A percentile compares a stretch with the other conserved stretches of the same genome.
Conservation (phyloP, 2,888 invertebrate species). For the Orthosia cruda region DNA sequence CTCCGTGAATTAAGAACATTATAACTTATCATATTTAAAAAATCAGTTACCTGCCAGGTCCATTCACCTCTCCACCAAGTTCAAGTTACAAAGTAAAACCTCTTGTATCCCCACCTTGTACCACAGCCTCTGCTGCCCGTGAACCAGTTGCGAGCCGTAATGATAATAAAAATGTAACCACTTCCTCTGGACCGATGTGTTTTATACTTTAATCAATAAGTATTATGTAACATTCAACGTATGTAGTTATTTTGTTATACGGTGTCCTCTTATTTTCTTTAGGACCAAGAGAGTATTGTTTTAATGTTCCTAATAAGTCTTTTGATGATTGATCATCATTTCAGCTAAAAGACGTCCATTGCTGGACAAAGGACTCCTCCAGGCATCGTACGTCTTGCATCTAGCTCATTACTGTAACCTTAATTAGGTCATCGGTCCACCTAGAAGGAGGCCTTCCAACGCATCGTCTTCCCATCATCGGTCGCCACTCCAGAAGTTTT, state of each 20-base stretch:
- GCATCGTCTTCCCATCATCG: too few relatives aligned
- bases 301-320: not conserved
- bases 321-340: too few relatives aligned
- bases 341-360: too few relatives aligned
- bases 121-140: constrained; percentile 46
- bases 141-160: constrained; percentile 68
- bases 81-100: constrained; percentile 18
- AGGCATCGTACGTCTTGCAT: too few relatives aligned
- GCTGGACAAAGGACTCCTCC: too few relatives aligned
- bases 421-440: too few relatives aligned
- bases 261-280: not conserved
- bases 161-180: constrained; percentile 70
- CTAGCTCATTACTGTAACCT: too few relatives aligned
- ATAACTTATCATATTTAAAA: too few relatives aligned
- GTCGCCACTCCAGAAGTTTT: too few relatives aligned
- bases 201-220: constrained; percentile 68
- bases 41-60: not conserved
- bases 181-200: constrained; percentile 62
- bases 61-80: not conserved
- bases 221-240: constrained; percentile 60
- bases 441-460: too few relatives aligned
- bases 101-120: constrained; percentile 22
- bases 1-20: too few relatives aligned
- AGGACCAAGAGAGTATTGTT: not conserved
- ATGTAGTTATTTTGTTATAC: constrained; percentile 15